Evolutionary conservation across 23 tunicate species (phyloP), one percentile per base, ranked within the genome.

Genomic region (Halocynthia aurantium): DNA sequence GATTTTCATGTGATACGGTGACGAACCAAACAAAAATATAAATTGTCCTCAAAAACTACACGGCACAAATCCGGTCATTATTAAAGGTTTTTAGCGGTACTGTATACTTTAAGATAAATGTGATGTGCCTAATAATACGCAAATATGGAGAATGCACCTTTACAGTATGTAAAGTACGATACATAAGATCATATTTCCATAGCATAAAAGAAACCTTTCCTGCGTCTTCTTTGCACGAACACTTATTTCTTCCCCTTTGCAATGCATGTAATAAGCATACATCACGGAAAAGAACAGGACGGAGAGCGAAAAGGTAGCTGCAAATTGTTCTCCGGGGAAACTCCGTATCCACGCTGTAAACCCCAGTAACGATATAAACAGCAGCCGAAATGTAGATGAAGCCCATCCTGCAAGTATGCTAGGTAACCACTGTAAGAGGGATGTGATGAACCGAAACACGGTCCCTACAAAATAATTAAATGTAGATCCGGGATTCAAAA

Each of bases 291-390:
- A 20, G 31, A 40, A 65, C 19, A 65, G 70, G 31, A 65, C 19
- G 0, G 19, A 40, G 19, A 65, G 31, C 19, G 70, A 65, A 15
- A 65, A 65, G n/a, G 70, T 65, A 11, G 70, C 70, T 0, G 62
- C 22, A 55, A 81, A 70, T 22, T 61, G 51, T 21, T 15, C 68
- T 60, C 52, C 85, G n/a, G 85, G 20, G 7, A 81, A 81, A 58
- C 56, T 72, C 20, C 77, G 67, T 8, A 81, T 60, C 85, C 85
- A 81, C 0, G 78, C 85, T 57, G 85, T 50, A 17, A 81, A 81
- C 0, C 78, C 85, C 6, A 81, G 77, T 60, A 81, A n/a, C 20
- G 68, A n/a, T 50, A 81, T 6, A 51, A 81, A 71, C 31, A 81
- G 61, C 57, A 72, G 12, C 51, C 40, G 53, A 6, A 61, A 6